These are phyloP conservation scores for Drosophila ambigua DNA, from an alignment of 1,140 invertebrate genomes.

Conservation along the genomic window DNA sequence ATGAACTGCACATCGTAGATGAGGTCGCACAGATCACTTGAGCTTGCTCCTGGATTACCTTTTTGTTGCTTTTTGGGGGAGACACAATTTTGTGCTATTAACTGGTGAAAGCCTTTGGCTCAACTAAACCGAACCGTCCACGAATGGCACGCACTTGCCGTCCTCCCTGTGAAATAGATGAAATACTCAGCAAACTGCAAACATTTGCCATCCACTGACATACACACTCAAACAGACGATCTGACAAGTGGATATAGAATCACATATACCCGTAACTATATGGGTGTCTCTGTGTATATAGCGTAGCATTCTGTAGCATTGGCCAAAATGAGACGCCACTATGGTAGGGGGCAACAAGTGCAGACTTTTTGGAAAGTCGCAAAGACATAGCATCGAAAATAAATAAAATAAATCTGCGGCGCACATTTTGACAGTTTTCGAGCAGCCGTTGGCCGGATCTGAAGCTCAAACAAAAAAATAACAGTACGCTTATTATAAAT, in stretches of 20 bases:
- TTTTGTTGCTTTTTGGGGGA: slow-evolving; percentile 29
- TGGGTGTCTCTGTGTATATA: slow-evolving; percentile 34
- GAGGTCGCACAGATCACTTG: slow-evolving; percentile 13
- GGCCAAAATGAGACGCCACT: slow-evolving; percentile 61
- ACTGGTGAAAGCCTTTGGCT: slow-evolving; percentile 76
- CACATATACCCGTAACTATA: slow-evolving; percentile 9
- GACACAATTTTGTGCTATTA: slow-evolving; percentile 64
- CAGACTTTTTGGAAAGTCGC: slow-evolving; percentile 65
- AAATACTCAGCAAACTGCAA: slow-evolving; percentile 42
- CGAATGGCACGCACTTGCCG: slow-evolving; percentile 22
- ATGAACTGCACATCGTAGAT: slow-evolving; percentile 3
- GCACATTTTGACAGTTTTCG: slow-evolving; percentile 68
- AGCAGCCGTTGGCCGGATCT: slow-evolving; percentile 60
- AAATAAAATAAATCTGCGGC: slow-evolving; percentile 73
- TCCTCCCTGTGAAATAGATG: slow-evolving; percentile 39
- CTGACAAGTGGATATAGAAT: slow-evolving; percentile 52
- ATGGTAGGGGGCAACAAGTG: slow-evolving; percentile 37
- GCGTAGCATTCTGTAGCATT: slow-evolving; percentile 34
- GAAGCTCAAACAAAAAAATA: slow-evolving; percentile 30
- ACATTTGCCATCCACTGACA: slow-evolving; percentile 11
- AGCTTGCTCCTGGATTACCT: slow-evolving; percentile 22
- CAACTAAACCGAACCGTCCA: slow-evolving; percentile 69
- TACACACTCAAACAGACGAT: slow-evolving; percentile 39
- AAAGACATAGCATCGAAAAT: slow-evolving; percentile 71
- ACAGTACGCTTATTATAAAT: slow-evolving; percentile 43